Conservation (phyloP, 1,140 invertebrate genomes). For the Lamellibrachia luymesi region DNA sequence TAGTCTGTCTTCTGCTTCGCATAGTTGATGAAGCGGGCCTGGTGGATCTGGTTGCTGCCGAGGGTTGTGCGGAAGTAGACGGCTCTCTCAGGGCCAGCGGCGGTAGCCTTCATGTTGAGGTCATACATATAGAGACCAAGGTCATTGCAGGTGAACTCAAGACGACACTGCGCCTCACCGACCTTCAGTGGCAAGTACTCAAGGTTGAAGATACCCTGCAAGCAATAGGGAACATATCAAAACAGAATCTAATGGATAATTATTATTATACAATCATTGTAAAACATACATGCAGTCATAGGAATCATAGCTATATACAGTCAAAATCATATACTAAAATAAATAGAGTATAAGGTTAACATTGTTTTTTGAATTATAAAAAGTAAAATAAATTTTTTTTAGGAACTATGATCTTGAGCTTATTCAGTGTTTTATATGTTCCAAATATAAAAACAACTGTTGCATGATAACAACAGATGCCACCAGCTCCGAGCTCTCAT, state of each 20-base stretch:
- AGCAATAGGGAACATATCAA: not conserved
- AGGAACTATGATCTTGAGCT: too few relatives aligned
- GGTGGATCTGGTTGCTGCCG: constrained; percentile 45
- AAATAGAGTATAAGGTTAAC: too few relatives aligned
- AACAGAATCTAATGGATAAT: not conserved
- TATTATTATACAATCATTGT: too few relatives aligned
- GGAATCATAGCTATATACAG: too few relatives aligned
- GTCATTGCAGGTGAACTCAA: constrained; percentile 53
- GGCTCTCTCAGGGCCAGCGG: constrained; percentile 50
- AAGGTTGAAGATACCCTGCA: constrained; percentile 50
- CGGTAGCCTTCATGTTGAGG: constrained; percentile 50
- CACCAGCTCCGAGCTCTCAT: too few relatives aligned
- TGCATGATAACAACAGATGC: too few relatives aligned
- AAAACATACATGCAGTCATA: too few relatives aligned
- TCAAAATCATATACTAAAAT: too few relatives aligned
- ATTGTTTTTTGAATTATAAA: too few relatives aligned
- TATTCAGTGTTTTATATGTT: too few relatives aligned
- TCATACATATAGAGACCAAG: constrained; percentile 55
- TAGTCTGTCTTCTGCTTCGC: constrained; percentile 57
- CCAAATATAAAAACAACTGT: too few relatives aligned
- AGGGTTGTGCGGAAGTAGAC: constrained; percentile 52
- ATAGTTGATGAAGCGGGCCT: constrained; percentile 56
- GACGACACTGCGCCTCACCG: constrained; percentile 44
- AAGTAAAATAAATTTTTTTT: not conserved
- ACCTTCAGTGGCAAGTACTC: constrained; percentile 55